These are phyloP conservation scores for Chamaea fasciata DNA, from an alignment of 2,113 vertebrate species.

Conservation along the genomic window DNA sequence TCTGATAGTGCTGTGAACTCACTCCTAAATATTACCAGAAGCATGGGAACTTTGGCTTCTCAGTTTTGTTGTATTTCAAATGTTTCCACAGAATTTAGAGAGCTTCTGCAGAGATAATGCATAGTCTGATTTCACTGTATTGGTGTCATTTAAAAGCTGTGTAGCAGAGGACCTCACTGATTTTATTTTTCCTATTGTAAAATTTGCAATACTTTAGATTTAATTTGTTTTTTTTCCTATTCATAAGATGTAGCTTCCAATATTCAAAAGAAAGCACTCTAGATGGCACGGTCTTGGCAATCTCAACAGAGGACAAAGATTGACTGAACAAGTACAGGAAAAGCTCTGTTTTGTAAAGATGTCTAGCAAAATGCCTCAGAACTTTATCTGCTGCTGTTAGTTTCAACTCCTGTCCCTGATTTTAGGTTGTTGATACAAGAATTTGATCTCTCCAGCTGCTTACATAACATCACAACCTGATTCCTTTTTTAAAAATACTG, in stretches of 20 bases:
- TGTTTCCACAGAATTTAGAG: not conserved
- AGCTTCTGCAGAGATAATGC: not conserved
- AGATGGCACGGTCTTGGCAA: slow-evolving; percentile 30
- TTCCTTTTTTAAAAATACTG: not conserved
- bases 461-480: not conserved
- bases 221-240: not conserved
- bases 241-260: not conserved
- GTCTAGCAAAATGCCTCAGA: not conserved
- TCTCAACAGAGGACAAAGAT: not conserved
- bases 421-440: not conserved
- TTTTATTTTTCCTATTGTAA: not conserved
- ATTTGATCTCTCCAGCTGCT: not conserved
- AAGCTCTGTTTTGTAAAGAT: not conserved
- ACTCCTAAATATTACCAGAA: not conserved
- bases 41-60: not conserved
- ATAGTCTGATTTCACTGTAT: not conserved
- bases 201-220: not conserved
- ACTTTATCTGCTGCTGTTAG: not conserved
- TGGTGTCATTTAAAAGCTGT: not conserved
- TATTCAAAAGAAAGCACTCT: not conserved
- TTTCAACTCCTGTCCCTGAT: not conserved
- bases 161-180: not conserved
- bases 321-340: not conserved
- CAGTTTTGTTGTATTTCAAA: not conserved
- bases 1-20: not conserved